A percentile compares a stretch with the other conserved stretches of the same genome.
Conservation (phyloP, 2,888 invertebrate genomes). For the Melolontha melolontha region DNA sequence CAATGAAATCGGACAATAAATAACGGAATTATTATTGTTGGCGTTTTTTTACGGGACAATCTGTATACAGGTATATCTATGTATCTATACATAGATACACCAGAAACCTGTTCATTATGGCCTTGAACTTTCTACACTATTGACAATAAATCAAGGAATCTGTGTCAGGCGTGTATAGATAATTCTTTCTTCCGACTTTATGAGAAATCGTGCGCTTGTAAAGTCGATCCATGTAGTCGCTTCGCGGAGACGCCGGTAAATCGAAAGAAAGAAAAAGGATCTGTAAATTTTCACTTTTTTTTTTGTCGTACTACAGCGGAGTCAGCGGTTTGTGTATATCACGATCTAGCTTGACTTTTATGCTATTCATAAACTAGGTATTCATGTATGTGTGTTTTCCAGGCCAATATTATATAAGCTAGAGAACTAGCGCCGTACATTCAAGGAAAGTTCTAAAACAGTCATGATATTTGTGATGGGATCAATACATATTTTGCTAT, state of each 20-base stretch:
- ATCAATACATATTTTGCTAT: too few relatives aligned
- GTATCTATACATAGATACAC: too few relatives aligned
- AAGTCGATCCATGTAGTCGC: too few relatives aligned
- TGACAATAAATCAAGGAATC: slow-evolving; percentile 24
- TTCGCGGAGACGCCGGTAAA: not conserved
- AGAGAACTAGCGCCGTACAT: too few relatives aligned
- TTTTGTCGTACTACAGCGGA: not conserved
- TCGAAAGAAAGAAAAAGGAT: not conserved
- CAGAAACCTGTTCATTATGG: slow-evolving; percentile 34
- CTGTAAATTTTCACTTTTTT: slow-evolving; percentile 33
- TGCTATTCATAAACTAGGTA: slow-evolving; percentile 22
- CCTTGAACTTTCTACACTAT: slow-evolving; percentile 32
- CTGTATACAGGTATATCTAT: too few relatives aligned
- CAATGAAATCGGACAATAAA: too few relatives aligned
- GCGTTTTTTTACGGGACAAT: too few relatives aligned
- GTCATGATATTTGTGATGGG: too few relatives aligned
- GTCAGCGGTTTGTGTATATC: slow-evolving; percentile 29
- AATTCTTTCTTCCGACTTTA: slow-evolving; percentile 17
- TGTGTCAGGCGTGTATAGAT: slow-evolving; percentile 23
- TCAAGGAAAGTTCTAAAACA: too few relatives aligned
- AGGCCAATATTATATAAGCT: too few relatives aligned
- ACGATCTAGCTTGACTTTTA: slow-evolving; percentile 24
- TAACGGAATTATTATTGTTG: too few relatives aligned
- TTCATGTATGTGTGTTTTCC: too few relatives aligned
- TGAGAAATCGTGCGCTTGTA: not conserved